These are phyloP conservation scores for Cyaniris semiargus DNA, from an alignment of 2,888 invertebrate genomes.

Conservation along the genomic window DNA sequence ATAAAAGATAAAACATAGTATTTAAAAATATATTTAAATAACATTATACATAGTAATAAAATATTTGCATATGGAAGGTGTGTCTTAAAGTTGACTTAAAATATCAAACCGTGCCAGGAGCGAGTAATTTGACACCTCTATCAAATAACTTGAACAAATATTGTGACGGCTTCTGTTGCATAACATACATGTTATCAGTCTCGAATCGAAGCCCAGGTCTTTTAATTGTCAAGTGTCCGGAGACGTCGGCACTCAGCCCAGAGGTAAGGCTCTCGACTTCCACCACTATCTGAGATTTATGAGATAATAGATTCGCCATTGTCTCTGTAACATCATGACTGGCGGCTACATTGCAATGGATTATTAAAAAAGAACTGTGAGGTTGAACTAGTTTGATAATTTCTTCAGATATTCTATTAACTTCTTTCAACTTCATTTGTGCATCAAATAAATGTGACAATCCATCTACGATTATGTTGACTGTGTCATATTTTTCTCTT, in stretches of 20 bases:
- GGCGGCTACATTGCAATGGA: conserved; percentile 81
- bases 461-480: conserved; percentile 86
- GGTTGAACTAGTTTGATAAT: conserved; percentile 61
- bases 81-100: conserved; percentile 30
- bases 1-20: background rate
- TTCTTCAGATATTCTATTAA: conserved; percentile 73
- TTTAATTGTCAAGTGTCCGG: conserved; percentile 83
- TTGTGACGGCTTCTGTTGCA: conserved; percentile 56
- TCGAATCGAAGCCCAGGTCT: conserved; percentile 64
- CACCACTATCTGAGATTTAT: conserved; percentile 82
- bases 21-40: background rate
- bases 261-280: conserved; percentile 85
- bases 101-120: conserved; percentile 80
- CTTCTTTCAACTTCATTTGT: conserved; percentile 74
- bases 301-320: conserved; percentile 81
- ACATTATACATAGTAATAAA: background rate
- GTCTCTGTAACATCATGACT: conserved; percentile 79
- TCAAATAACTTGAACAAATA: conserved; percentile 87
- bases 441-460: conserved; percentile 86
- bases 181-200: conserved; percentile 52
- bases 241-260: conserved; percentile 86
- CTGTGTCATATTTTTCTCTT: conserved; percentile 58
- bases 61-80: conserved; percentile 2
- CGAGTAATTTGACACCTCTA: conserved; percentile 86
- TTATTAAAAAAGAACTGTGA: conserved; percentile 66